Conservation (phyloP, 2,797 vertebrate species). For the Lithobates pipiens region DNA sequence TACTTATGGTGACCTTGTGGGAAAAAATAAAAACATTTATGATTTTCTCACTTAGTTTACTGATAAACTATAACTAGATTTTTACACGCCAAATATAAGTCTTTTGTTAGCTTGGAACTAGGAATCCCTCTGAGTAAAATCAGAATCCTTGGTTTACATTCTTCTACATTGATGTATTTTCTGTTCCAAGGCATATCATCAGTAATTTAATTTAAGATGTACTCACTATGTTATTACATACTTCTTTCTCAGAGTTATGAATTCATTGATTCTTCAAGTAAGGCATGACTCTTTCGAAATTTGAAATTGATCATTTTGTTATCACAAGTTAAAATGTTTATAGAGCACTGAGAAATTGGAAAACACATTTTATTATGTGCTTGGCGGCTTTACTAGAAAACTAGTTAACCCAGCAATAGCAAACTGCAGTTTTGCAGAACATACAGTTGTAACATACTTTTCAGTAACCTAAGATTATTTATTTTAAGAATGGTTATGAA, state of each 20-base stretch:
- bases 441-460: not conserved
- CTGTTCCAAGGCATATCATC: slow-evolving; percentile 21
- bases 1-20: not conserved
- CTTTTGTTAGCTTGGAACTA: not conserved
- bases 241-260: slow-evolving; percentile 34
- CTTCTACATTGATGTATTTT: slow-evolving; percentile 23
- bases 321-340: slow-evolving; percentile 20
- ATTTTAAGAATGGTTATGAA: not conserved
- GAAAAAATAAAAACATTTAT: not conserved
- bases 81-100: not conserved
- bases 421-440: not conserved
- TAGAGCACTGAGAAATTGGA: not conserved
- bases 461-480: not conserved
- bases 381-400: not conserved
- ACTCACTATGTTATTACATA: slow-evolving; percentile 9
- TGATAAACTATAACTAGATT: not conserved
- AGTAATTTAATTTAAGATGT: slow-evolving; percentile 34
- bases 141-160: not conserved
- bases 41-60: not conserved
- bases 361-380: not conserved
- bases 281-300: slow-evolving; percentile 15
- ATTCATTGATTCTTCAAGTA: slow-evolving; percentile 32
- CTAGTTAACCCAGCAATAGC: not conserved
- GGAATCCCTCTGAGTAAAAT: slow-evolving; percentile 4
- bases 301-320: slow-evolving; percentile 32